Evolutionary conservation across 2,888 invertebrate species (phyloP).

Genomic region (Ectropis crepuscularia): DNA sequence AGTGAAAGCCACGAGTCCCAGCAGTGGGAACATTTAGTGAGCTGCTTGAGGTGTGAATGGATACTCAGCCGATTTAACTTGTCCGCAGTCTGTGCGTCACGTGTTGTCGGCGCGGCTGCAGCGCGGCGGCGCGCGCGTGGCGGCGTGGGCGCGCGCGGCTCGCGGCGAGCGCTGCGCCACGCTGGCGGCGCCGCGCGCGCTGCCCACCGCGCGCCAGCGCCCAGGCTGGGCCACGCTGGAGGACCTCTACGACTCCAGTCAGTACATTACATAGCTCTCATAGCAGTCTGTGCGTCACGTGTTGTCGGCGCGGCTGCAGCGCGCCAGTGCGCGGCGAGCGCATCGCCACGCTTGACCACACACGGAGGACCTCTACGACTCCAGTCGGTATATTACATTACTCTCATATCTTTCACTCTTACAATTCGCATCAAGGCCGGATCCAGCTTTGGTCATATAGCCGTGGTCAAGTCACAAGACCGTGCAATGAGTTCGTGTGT

Average conservation of each 20-base stretch:
- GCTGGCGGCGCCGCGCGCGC: conserved; percentile 91
- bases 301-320: conserved; percentile 59
- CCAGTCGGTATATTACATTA: conserved; percentile 86
- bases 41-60: too few species aligned
- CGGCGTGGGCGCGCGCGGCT: conserved; percentile 75
- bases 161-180: conserved; percentile 91
- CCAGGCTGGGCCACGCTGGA: conserved; percentile 93
- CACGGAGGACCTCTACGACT: conserved; percentile 96
- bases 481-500: too few species aligned
- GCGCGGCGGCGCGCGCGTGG: conserved; percentile 64
- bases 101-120: conserved; percentile 65
- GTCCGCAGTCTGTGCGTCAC: conserved; percentile 69
- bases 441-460: too few species aligned
- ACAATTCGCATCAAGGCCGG: too few species aligned
- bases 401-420: background rate
- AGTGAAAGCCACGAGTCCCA: too few species aligned
- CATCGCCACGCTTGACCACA: conserved; percentile 93
- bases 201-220: conserved; percentile 93
- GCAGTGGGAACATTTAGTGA: too few species aligned
- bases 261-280: conserved; percentile 60
- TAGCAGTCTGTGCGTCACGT: conserved; percentile 71
- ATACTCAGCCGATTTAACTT: background rate
- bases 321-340: conserved; percentile 82
- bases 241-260: conserved; percentile 97
- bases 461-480: too few species aligned